phyloP scores from a whole-genome alignment of 2,797 vertebrate species.

The Vultur gryphus region DNA sequence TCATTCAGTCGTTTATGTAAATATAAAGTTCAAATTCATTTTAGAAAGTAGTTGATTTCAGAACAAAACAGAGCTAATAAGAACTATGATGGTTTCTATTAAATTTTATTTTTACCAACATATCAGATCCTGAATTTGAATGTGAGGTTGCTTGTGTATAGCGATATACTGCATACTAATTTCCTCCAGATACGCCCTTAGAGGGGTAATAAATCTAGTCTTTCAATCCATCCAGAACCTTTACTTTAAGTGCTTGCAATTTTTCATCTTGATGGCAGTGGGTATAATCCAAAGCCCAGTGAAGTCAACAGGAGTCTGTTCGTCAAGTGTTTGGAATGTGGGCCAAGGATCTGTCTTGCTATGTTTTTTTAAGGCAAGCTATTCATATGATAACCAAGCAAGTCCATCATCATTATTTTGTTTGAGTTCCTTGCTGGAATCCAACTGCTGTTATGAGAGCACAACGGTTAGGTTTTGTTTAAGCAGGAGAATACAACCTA shows the following conservation, averaged over 20 bases:
- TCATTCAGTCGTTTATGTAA: neutral
- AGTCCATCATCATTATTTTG: neutral
- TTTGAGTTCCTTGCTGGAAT: neutral
- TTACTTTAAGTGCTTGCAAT: slow-evolving; percentile 19
- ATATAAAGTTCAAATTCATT: neutral
- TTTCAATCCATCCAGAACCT: slow-evolving; percentile 21
- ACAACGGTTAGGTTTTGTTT: neutral
- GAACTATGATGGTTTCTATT: neutral
- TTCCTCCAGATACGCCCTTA: slow-evolving; percentile 19
- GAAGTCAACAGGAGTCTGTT: slow-evolving; percentile 23
- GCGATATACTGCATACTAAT: neutral
- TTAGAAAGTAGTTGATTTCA: neutral
- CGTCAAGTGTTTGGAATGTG: neutral
- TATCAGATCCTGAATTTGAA: neutral
- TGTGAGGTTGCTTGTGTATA: neutral
- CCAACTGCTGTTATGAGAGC: neutral
- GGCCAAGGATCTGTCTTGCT: neutral
- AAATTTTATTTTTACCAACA: neutral
- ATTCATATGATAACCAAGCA: neutral
- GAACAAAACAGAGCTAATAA: neutral
- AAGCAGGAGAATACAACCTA: neutral
- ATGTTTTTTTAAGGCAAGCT: neutral
- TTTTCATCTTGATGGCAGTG: slow-evolving; percentile 27
- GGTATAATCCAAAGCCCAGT: neutral
- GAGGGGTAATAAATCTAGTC: slow-evolving; percentile 27